Conservation (phyloP, 2,888 invertebrate genomes). For the Stenichneumon culpator region DNA sequence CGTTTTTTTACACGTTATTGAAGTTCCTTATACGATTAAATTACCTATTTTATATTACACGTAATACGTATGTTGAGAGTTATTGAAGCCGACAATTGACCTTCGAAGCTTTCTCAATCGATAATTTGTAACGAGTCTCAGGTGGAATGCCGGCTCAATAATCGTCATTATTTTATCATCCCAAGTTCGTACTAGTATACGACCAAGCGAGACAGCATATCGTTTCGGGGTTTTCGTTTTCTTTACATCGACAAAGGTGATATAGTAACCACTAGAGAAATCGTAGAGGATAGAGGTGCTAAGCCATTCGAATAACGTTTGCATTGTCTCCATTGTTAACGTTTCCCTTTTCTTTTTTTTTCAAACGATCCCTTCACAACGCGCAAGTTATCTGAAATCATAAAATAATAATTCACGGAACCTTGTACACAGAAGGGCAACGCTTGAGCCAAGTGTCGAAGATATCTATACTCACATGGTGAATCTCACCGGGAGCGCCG, state of each 20-base stretch:
- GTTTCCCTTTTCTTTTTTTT: background rate
- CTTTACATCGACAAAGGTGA: conserved; percentile 49
- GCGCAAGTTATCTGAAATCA: conserved; percentile 44
- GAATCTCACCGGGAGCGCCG: conserved; percentile 18
- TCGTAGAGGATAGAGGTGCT: conserved; percentile 39
- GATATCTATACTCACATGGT: conserved; percentile 48
- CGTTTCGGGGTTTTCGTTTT: conserved; percentile 33
- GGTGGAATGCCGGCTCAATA: conserved; percentile 20
- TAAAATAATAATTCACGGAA: conserved; percentile 32
- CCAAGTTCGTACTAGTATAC: conserved; percentile 44
- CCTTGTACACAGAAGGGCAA: background rate
- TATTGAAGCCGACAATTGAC: conserved; percentile 52
- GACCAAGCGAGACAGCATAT: conserved; percentile 43
- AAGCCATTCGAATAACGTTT: conserved; percentile 39
- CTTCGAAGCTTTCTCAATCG: conserved; percentile 24
- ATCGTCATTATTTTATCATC: conserved; percentile 24
- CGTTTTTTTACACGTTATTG: conserved; percentile 41
- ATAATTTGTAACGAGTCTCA: conserved; percentile 18
- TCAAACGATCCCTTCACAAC: conserved; percentile 27
- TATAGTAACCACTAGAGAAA: conserved; percentile 51
- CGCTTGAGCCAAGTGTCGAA: background rate
- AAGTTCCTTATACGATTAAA: conserved; percentile 48
- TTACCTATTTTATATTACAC: conserved; percentile 53
- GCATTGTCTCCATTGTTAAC: background rate
- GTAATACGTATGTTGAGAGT: conserved; percentile 30